phyloP scores from a whole-genome alignment of 1,140 invertebrate species.

The Neuroterus valhalla region DNA sequence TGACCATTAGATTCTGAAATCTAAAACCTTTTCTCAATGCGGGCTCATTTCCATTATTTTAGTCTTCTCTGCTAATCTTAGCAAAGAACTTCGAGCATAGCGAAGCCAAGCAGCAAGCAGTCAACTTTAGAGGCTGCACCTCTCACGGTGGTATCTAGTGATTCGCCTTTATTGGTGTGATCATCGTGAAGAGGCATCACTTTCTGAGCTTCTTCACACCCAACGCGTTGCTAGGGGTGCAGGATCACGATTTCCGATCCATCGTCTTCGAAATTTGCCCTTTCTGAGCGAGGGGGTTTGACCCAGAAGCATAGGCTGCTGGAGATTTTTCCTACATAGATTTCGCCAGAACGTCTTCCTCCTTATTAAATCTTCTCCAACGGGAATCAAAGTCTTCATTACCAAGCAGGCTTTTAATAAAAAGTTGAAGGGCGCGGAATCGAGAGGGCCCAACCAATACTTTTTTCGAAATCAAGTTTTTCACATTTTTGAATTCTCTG shows the following conservation, averaged over 20 bases:
- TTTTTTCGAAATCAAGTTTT: no score
- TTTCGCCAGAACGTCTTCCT: not conserved
- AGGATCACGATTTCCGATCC: not conserved
- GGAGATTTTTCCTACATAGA: not conserved
- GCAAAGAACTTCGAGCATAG: not conserved
- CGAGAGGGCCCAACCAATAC: no score
- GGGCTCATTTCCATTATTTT: not conserved
- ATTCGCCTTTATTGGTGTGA: not conserved
- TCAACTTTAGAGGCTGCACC: not conserved
- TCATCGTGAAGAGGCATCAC: no score
- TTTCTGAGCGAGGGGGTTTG: not conserved
- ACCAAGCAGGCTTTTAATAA: no score
- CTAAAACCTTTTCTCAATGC: not conserved
- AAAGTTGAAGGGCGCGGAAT: no score
- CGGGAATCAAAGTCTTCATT: not conserved
- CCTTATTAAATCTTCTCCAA: not conserved
- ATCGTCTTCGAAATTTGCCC: not conserved
- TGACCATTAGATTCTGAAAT: not conserved
- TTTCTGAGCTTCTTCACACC: not conserved
- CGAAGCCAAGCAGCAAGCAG: not conserved
- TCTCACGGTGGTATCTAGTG: not conserved
- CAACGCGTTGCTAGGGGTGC: not conserved
- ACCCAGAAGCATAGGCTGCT: no score
- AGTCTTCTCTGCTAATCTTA: not conserved
- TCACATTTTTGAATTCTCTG: no score